Percentiles rank a stretch among this genome's conserved stretches.
These are phyloP conservation scores for Sinocyclocheilus anophthalmus DNA, from an alignment of 2,113 vertebrate species.

Conservation along the genomic window DNA sequence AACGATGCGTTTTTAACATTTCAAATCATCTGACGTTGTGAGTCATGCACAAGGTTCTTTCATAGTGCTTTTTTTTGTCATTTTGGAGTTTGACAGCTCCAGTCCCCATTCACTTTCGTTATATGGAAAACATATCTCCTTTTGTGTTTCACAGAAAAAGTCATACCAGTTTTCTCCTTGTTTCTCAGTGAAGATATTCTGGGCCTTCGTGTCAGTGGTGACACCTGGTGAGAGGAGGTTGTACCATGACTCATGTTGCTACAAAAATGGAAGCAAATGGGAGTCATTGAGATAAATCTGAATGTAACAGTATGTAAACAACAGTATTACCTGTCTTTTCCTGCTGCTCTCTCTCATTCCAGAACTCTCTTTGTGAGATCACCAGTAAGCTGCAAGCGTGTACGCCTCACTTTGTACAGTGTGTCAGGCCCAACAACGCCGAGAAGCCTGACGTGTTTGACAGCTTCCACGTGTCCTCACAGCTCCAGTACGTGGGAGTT, in stretches of 20 bases:
- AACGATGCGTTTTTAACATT: background rate
- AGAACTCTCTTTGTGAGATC: slow-evolving; percentile 89
- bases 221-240: slow-evolving; percentile 44
- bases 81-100: background rate
- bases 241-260: slow-evolving; percentile 27
- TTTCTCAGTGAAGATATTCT: background rate
- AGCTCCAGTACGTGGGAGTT: slow-evolving; percentile 90
- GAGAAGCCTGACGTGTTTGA: slow-evolving; percentile 84
- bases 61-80: background rate
- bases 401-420: slow-evolving; percentile 85
- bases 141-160: no score
- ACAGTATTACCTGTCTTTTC: background rate
- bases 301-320: background rate
- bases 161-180: no score
- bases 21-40: background rate
- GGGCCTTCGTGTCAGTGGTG: background rate
- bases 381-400: slow-evolving; percentile 83
- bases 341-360: slow-evolving; percentile 5
- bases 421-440: slow-evolving; percentile 86
- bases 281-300: background rate
- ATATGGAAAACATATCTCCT: background rate
- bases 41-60: background rate
- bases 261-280: slow-evolving; percentile 36
- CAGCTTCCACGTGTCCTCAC: slow-evolving; percentile 87
- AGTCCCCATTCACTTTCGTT: background rate